A percentile compares a stretch with the other conserved stretches of the same genome.
Evolutionary conservation across 2,113 vertebrate genomes (phyloP).

Genomic region (Capreolus pygargus): DNA sequence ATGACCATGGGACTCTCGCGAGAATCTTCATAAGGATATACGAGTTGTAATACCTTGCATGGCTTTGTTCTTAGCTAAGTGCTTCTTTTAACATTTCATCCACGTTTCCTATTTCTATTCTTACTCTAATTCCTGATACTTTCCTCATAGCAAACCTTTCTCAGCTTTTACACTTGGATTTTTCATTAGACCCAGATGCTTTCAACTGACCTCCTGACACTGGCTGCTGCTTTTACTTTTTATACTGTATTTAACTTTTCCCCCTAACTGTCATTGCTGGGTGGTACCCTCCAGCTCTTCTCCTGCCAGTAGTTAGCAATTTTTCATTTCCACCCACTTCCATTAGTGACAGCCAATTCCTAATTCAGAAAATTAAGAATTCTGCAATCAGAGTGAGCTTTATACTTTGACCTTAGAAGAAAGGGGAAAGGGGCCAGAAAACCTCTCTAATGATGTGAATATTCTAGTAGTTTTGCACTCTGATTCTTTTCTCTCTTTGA

Average conservation of each 20-base stretch:
- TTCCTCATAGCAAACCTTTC: neutral
- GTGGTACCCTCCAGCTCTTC: neutral
- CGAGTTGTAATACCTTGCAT: neutral
- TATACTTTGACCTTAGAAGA: constrained; percentile 26
- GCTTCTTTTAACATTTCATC: neutral
- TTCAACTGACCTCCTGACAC: neutral
- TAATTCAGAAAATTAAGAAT: constrained; percentile 44
- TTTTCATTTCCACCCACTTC: neutral
- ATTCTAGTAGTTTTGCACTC: neutral
- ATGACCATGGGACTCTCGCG: neutral
- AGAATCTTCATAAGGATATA: neutral
- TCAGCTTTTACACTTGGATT: neutral
- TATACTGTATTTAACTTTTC: neutral
- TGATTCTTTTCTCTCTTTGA: neutral
- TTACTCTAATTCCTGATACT: neutral
- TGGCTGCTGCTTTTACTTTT: neutral
- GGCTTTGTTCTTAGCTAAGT: neutral
- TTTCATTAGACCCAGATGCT: neutral
- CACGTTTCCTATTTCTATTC: neutral
- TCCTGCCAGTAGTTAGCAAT: neutral
- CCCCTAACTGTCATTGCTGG: neutral
- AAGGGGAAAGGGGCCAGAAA: neutral
- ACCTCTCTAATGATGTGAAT: neutral
- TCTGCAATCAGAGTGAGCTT: neutral
- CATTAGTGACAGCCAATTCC: constrained; percentile 8